Evolutionary conservation across 1,140 invertebrate species (phyloP).

Genomic region (Mizuhopecten yessoensis): DNA sequence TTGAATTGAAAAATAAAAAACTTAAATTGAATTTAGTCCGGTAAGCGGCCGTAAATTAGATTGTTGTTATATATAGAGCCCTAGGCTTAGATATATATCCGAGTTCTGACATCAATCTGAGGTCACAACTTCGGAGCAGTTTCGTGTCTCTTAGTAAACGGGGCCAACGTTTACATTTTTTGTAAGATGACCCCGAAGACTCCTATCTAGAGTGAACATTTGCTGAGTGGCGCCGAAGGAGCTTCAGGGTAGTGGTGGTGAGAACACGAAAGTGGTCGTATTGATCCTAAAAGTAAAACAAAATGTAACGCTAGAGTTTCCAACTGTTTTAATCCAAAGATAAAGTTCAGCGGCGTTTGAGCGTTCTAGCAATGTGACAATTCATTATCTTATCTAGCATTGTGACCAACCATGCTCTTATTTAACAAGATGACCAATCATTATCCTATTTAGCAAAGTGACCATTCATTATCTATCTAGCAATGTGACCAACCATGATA

Average conservation of each 20-base stretch:
- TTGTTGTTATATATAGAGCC: slow-evolving; percentile 4
- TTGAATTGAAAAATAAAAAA: slow-evolving; percentile 29
- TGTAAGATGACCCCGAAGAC: not conserved
- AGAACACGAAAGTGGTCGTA: not conserved
- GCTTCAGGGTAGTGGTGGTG: not conserved
- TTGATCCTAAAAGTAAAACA: not conserved
- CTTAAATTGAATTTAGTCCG: not conserved
- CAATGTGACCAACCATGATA: no score
- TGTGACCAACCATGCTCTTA: no score
- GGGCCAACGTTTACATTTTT: not conserved
- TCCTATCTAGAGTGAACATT: not conserved
- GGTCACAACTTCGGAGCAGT: not conserved
- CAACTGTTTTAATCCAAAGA: not conserved
- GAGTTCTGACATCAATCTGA: not conserved
- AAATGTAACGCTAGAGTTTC: not conserved
- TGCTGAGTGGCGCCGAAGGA: not conserved
- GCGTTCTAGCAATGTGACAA: no score
- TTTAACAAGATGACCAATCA: no score
- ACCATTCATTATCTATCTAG: no score
- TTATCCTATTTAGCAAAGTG: no score
- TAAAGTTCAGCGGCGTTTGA: not conserved
- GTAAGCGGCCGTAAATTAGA: slow-evolving; percentile 16
- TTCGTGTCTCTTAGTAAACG: slow-evolving; percentile 12
- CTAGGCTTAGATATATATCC: not conserved
- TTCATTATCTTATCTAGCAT: no score